Percentiles rank a stretch among this genome's conserved stretches.
These are phyloP conservation scores for Arremon brunneinucha DNA, from an alignment of 2,797 vertebrate genomes.

Conservation along the genomic window DNA sequence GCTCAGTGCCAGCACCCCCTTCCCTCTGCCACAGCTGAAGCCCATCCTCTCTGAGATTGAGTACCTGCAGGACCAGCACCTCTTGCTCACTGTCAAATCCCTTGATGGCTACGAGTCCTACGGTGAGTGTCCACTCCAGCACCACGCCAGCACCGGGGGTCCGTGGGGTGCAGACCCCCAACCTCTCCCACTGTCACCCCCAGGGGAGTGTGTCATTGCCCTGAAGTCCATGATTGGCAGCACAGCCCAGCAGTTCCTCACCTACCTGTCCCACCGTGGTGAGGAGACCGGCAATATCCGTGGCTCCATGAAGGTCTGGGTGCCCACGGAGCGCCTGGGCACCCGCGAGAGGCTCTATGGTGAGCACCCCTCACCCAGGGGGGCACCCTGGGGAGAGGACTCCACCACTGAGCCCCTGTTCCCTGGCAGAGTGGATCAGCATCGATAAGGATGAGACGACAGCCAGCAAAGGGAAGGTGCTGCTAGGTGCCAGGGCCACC, in stretches of 20 bases:
- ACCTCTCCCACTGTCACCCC: not conserved
- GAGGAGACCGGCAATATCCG: slow-evolving; percentile 97
- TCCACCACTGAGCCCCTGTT: not conserved
- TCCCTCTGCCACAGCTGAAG: slow-evolving; percentile 74
- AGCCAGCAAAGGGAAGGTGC: slow-evolving; percentile 83
- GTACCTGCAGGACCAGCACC: slow-evolving; percentile 96
- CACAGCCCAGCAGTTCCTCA: slow-evolving; percentile 95
- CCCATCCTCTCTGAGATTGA: slow-evolving; percentile 95
- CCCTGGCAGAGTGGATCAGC: slow-evolving; percentile 91
- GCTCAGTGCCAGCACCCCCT: accelerated
- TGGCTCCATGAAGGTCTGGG: slow-evolving; percentile 94
- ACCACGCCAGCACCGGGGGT: accelerated
- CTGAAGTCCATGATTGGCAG: slow-evolving; percentile 98
- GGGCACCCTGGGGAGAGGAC: not conserved
- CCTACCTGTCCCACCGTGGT: slow-evolving; percentile 91
- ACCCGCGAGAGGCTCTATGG: slow-evolving; percentile 94
- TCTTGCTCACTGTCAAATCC: slow-evolving; percentile 94
- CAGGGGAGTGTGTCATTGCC: slow-evolving; percentile 93
- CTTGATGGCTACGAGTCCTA: slow-evolving; percentile 96
- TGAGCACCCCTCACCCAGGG: slow-evolving; percentile 26
- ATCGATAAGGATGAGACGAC: slow-evolving; percentile 91
- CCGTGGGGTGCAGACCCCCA: accelerated
- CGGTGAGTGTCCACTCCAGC: slow-evolving; percentile 68
- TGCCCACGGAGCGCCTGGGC: slow-evolving; percentile 91
- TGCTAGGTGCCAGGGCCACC: slow-evolving; percentile 72